phyloP scores from a whole-genome alignment of 2,113 vertebrate species.

The Odocoileus hemionus region DNA sequence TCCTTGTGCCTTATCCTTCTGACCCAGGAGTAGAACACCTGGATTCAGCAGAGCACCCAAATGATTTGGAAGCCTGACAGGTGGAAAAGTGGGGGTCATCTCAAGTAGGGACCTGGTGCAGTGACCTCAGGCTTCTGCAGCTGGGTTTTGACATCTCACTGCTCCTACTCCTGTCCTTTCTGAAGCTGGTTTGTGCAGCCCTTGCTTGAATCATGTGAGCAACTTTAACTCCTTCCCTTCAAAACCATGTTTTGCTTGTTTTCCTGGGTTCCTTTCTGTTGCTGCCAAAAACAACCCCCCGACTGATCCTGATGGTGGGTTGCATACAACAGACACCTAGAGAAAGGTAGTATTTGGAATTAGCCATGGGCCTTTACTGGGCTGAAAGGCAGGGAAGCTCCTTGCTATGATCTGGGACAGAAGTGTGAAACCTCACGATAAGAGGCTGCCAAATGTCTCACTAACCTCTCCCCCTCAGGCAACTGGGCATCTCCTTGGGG shows the following conservation, averaged over 20 bases:
- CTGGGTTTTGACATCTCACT: not conserved
- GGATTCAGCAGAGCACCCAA: not conserved
- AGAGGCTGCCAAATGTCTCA: not conserved
- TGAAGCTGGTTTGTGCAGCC: not conserved
- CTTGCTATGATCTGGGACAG: not conserved
- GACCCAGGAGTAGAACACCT: not conserved
- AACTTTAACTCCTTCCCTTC: not conserved
- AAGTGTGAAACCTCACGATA: not conserved
- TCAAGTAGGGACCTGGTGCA: not conserved
- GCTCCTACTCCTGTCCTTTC: not conserved
- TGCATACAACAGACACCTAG: not conserved
- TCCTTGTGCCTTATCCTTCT: not conserved
- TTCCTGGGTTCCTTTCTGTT: not conserved
- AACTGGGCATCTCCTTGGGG: not conserved
- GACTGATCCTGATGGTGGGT: not conserved
- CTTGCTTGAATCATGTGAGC: not conserved
- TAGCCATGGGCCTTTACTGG: not conserved
- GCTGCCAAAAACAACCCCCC: not conserved
- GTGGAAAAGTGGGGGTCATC: not conserved
- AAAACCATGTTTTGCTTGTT: not conserved
- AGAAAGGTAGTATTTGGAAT: not conserved
- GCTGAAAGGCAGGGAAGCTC: not conserved
- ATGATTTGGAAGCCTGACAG: not conserved
- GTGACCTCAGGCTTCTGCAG: not conserved
- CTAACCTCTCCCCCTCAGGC: not conserved